Percentiles rank a stretch among this genome's conserved stretches.
Conservation (phyloP, 2,888 invertebrate species). For the Hirtodrosophila alboralis region DNA sequence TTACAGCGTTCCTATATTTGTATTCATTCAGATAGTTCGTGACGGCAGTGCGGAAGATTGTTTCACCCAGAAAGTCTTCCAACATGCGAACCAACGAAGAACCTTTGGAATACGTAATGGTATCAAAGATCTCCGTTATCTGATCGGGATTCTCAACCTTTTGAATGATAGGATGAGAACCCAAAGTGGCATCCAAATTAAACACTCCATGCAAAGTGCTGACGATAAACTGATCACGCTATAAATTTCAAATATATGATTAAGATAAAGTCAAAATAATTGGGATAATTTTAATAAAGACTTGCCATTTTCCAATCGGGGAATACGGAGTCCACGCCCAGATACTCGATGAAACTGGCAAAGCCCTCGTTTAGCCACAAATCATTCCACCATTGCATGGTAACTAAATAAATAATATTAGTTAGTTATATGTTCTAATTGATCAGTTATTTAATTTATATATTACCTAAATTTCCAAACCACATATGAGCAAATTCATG, state of each 20-base stretch:
- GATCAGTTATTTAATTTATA: too few relatives aligned
- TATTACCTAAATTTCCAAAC: slow-evolving; percentile 93
- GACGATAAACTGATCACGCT: slow-evolving; percentile 91
- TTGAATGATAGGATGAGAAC: slow-evolving; percentile 95
- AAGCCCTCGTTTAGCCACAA: slow-evolving; percentile 97
- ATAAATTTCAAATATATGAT: slow-evolving; percentile 57
- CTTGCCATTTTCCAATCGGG: slow-evolving; percentile 92
- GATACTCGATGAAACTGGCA: slow-evolving; percentile 95
- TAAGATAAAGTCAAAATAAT: neutral
- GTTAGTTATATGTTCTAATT: neutral
- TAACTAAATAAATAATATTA: slow-evolving; percentile 86
- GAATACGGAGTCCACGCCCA: slow-evolving; percentile 89
- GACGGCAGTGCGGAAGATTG: slow-evolving; percentile 90
- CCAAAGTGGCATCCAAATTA: slow-evolving; percentile 90
- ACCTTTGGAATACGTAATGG: slow-evolving; percentile 96
- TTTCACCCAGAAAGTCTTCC: slow-evolving; percentile 89
- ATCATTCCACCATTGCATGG: slow-evolving; percentile 97
- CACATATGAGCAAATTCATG: slow-evolving; percentile 98
- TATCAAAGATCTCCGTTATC: slow-evolving; percentile 95
- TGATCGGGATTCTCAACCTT: slow-evolving; percentile 93
- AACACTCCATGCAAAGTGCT: slow-evolving; percentile 90
- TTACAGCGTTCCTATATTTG: slow-evolving; percentile 91
- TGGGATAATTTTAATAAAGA: neutral
- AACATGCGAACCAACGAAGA: slow-evolving; percentile 95
- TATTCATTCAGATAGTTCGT: slow-evolving; percentile 90